phyloP scores from a whole-genome alignment of 2,797 vertebrate genomes.

The Philypnodon macrostomus region DNA sequence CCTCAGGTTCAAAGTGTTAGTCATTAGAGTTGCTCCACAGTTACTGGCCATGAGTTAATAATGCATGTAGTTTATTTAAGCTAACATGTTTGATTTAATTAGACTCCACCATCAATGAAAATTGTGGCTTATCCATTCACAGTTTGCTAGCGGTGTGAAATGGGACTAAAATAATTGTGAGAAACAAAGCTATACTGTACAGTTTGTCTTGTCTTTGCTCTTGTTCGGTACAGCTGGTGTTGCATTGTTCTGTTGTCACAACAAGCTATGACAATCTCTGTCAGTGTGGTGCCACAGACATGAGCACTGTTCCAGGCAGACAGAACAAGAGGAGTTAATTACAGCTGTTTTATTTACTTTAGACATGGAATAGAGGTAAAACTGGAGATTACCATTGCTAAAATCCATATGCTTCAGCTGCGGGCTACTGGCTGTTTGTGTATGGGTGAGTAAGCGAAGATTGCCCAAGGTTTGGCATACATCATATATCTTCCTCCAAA shows the following conservation, averaged over 20 bases:
- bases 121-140: no score
- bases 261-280: slow-evolving; percentile 15
- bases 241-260: slow-evolving; percentile 37
- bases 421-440: slow-evolving; percentile 32
- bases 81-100: no score
- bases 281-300: slow-evolving; percentile 10
- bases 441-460: slow-evolving; percentile 41
- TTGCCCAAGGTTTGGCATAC: slow-evolving; percentile 41
- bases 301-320: slow-evolving; percentile 12
- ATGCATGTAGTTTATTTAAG: no score
- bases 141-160: no score
- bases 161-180: slow-evolving; percentile 16
- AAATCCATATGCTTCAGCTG: slow-evolving; percentile 43
- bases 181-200: no score
- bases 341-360: not conserved
- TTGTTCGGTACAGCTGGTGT: slow-evolving; percentile 39
- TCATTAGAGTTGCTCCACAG: no score
- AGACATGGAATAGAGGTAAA: slow-evolving; percentile 1
- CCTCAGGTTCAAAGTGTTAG: no score
- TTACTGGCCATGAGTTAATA: no score
- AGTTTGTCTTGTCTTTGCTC: slow-evolving; percentile 14
- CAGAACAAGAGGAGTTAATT: not conserved
- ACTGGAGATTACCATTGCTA: slow-evolving; percentile 11
- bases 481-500: slow-evolving; percentile 57
- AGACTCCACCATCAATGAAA: no score